Conservation (phyloP, 2,113 vertebrate species). For the Aythya baeri region DNA sequence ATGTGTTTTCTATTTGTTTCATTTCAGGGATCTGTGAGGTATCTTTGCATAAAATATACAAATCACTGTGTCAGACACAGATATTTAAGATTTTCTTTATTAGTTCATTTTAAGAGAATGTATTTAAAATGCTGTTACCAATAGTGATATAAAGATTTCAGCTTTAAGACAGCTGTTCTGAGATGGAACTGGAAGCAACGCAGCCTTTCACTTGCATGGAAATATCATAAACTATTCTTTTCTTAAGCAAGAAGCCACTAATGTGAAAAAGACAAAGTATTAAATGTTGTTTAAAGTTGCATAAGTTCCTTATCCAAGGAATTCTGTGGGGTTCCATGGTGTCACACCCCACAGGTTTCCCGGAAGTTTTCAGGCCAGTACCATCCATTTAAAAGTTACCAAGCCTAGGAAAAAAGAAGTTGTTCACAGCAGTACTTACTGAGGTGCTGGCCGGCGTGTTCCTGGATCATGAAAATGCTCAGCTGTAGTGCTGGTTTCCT, state of each 20-base stretch:
- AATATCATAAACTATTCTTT: not conserved
- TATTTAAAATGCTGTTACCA: not conserved
- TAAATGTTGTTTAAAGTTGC: not conserved
- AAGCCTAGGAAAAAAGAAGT: not conserved
- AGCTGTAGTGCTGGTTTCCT: not conserved
- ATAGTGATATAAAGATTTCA: not conserved
- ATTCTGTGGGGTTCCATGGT: not conserved
- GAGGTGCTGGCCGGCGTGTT: too few relatives aligned
- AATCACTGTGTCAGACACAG: not conserved
- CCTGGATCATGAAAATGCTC: too few relatives aligned
- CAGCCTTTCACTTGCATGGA: not conserved
- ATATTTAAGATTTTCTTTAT: not conserved
- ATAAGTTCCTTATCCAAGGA: not conserved
- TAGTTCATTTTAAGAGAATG: not conserved
- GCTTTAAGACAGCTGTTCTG: not conserved
- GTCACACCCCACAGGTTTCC: not conserved
- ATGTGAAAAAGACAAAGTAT: not conserved
- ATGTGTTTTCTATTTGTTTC: not conserved
- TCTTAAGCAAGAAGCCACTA: not conserved
- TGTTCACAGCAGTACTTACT: too few relatives aligned
- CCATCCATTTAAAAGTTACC: not conserved
- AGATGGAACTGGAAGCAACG: not conserved
- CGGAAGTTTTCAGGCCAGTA: not conserved
- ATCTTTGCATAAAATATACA: not conserved
- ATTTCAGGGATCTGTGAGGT: not conserved